These are phyloP conservation scores for Drosophila pachea DNA, from an alignment of 1,140 invertebrate genomes.

Conservation along the genomic window DNA sequence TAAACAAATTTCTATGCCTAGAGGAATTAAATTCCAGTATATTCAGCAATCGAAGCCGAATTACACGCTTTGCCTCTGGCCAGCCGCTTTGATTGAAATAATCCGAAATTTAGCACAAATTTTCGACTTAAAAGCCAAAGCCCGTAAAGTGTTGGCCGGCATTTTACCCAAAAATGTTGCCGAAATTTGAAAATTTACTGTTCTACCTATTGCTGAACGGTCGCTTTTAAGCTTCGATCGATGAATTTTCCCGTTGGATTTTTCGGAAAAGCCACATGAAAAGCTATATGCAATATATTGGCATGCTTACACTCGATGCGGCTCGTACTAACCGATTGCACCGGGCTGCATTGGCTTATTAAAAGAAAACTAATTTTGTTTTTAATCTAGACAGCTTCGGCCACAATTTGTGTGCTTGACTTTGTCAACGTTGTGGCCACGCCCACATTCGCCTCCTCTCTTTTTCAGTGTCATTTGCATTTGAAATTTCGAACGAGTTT, in stretches of 20 bases:
- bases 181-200: background rate
- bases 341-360: slow-evolving; percentile 55
- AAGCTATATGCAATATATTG: slow-evolving; percentile 1
- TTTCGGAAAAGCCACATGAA: background rate
- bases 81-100: background rate
- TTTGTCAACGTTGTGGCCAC: slow-evolving; percentile 25
- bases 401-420: slow-evolving; percentile 47
- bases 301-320: background rate
- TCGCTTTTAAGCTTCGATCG: background rate
- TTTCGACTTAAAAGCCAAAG: background rate
- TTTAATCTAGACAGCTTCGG: slow-evolving; percentile 53
- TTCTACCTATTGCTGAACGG: background rate
- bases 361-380: slow-evolving; percentile 62
- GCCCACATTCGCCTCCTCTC: background rate
- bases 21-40: background rate
- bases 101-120: background rate
- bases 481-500: slow-evolving; percentile 54
- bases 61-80: background rate
- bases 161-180: background rate
- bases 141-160: background rate
- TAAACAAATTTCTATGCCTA: background rate
- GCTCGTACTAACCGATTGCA: slow-evolving; percentile 45
- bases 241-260: slow-evolving; percentile 1
- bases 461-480: slow-evolving; percentile 63
- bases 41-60: background rate